These are phyloP conservation scores for Hedya salicella DNA, from an alignment of 2,888 invertebrate species.

Conservation along the genomic window DNA sequence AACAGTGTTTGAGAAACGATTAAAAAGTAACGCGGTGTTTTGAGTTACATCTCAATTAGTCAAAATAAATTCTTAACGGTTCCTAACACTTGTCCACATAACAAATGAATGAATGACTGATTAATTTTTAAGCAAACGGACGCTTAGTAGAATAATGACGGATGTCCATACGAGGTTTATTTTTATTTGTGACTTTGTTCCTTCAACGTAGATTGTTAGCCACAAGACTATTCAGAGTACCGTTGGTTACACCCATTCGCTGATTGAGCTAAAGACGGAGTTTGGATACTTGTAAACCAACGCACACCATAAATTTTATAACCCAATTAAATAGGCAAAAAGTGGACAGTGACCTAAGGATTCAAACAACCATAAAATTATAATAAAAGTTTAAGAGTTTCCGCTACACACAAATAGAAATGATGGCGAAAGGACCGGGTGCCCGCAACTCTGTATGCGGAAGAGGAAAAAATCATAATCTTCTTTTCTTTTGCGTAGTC, in stretches of 20 bases:
- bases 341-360: slow-evolving; percentile 24
- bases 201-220: slow-evolving; percentile 1
- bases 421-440: too few relatives aligned
- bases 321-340: slow-evolving; percentile 33
- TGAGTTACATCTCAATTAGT: slow-evolving; percentile 30
- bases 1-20: not conserved
- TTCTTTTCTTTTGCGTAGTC: too few relatives aligned
- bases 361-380: not conserved
- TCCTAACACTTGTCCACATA: slow-evolving; percentile 20
- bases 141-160: not conserved
- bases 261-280: slow-evolving; percentile 27
- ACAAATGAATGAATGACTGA: slow-evolving; percentile 25
- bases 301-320: slow-evolving; percentile 28
- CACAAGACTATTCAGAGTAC: slow-evolving; percentile 14
- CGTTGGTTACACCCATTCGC: slow-evolving; percentile 8
- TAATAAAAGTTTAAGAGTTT: slow-evolving; percentile 8
- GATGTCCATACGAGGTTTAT: not conserved
- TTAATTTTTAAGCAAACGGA: not conserved
- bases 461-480: too few relatives aligned
- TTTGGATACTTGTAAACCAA: slow-evolving; percentile 11
- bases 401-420: not conserved
- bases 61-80: slow-evolving; percentile 32
- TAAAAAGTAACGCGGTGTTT: not conserved
- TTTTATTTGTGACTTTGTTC: not conserved
- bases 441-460: too few relatives aligned